These are phyloP conservation scores for Clamator glandarius DNA, from an alignment of 2,797 vertebrate genomes.

Conservation along the genomic window DNA sequence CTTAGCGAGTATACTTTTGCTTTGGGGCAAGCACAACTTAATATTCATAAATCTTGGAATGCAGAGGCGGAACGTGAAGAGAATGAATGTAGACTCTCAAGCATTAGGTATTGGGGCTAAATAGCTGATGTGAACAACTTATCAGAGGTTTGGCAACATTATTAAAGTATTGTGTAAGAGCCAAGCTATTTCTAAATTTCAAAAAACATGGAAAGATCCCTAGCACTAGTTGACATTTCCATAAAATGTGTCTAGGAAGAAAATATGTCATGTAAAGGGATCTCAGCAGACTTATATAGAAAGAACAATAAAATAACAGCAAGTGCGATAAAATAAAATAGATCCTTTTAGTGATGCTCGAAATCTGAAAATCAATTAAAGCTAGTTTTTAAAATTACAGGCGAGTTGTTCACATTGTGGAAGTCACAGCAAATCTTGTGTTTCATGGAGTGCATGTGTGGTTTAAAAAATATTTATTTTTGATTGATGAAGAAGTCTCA, in stretches of 20 bases:
- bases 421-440: neutral
- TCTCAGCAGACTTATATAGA: slow-evolving; percentile 55
- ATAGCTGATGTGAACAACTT: slow-evolving; percentile 82
- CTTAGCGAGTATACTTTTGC: slow-evolving; percentile 81
- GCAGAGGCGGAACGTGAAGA: slow-evolving; percentile 73
- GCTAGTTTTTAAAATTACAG: neutral
- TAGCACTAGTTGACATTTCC: slow-evolving; percentile 74
- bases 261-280: slow-evolving; percentile 70
- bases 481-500: neutral
- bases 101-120: slow-evolving; percentile 80
- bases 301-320: slow-evolving; percentile 59
- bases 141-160: slow-evolving; percentile 79
- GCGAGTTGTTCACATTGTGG: neutral
- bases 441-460: neutral
- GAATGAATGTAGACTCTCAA: slow-evolving; percentile 78
- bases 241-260: slow-evolving; percentile 75
- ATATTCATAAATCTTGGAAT: slow-evolving; percentile 82
- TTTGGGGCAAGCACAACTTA: slow-evolving; percentile 81
- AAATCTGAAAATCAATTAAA: slow-evolving; percentile 60
- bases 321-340: slow-evolving; percentile 47
- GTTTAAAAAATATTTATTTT: neutral
- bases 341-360: neutral
- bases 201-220: slow-evolving; percentile 69
- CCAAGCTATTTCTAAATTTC: slow-evolving; percentile 72
- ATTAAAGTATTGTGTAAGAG: slow-evolving; percentile 79